These are phyloP conservation scores for Miichthys miiuy DNA, from an alignment of 2,797 vertebrate genomes.

Conservation along the genomic window DNA sequence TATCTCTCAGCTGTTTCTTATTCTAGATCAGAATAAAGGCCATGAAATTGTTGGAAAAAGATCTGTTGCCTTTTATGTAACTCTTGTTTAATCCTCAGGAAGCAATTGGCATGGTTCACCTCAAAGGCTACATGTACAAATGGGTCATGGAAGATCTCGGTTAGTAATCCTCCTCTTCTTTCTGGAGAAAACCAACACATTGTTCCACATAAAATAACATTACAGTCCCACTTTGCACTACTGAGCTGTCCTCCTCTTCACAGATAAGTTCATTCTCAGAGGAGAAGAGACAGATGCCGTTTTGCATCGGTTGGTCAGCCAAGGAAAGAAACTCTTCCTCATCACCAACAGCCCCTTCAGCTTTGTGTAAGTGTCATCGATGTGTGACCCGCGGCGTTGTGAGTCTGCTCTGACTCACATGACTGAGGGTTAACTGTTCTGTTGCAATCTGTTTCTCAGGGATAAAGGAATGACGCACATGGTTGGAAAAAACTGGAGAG, in stretches of 20 bases:
- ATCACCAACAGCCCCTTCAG: slow-evolving; percentile 92
- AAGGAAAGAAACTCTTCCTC: slow-evolving; percentile 90
- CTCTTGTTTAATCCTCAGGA: slow-evolving; percentile 77
- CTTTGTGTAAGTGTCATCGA: slow-evolving; percentile 87
- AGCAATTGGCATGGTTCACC: slow-evolving; percentile 89
- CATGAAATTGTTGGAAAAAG: background rate
- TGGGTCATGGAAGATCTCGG: slow-evolving; percentile 90
- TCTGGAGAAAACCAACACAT: background rate
- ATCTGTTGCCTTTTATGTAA: background rate
- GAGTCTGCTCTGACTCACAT: slow-evolving; percentile 21
- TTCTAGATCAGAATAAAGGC: background rate
- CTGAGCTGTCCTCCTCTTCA: background rate
- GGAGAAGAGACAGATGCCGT: slow-evolving; percentile 89
- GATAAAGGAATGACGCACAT: slow-evolving; percentile 91
- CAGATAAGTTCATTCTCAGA: slow-evolving; percentile 88
- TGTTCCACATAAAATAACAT: background rate
- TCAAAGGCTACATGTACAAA: slow-evolving; percentile 92
- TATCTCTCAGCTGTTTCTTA: background rate
- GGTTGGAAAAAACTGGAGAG: slow-evolving; percentile 90
- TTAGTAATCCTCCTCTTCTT: slow-evolving; percentile 56
- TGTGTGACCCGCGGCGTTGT: background rate
- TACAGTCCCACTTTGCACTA: background rate
- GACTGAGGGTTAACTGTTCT: background rate
- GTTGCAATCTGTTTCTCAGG: slow-evolving; percentile 66
- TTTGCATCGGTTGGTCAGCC: slow-evolving; percentile 82